Base-by-base conservation (phyloP, 2,797 vertebrate genomes). In the Chelidonichthys spinosus region DNA sequence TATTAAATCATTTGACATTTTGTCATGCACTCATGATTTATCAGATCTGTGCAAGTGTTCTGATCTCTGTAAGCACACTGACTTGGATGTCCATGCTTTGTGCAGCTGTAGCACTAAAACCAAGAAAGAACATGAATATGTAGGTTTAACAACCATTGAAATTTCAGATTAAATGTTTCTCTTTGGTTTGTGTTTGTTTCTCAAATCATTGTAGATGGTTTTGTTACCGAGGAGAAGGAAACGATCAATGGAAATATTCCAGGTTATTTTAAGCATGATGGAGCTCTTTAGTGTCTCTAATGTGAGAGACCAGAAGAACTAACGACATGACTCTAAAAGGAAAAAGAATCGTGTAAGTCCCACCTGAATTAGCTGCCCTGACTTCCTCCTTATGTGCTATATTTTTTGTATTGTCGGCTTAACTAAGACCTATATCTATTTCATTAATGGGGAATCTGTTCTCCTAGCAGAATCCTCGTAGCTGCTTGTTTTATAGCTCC, bases 371-470 rank as follows among this genome's bases (percentile, higher is more conserved):
- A 65, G 36, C 39, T 50, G 18, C 9, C 35, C 36, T 5, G 47
- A 25, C 43, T 35, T 53, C 64, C n/a, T 66, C n/a, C n/a, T 6
- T 52, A 18, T 46, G 25, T 46, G 33, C 18, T 63, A 9, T 17
- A 13, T 53, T 44, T 50, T 52, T 69, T 25, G 10, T 44, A 52
- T 42, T 56, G 54, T 36, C 63, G 55, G 33, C 63, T 60, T 25
- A 58, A 36, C 17, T 49, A 25, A 32, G 54, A 72, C 11, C 35
- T 60, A 60, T 10, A 32, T 62, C 37, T 44, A 25, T 69, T 73
- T 18, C 25, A 70, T 70, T 32, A 40, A 18, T 6, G 7, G 5
- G 33, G 11, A 8, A 54, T 50, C 43, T 50, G 1, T 61, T 72
- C 32, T 54, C 33, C 53, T 39, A 46, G 39, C n/a, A 59, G 13